Conservation (phyloP, 2,888 invertebrate genomes). For the Protodeltote pygarga region DNA sequence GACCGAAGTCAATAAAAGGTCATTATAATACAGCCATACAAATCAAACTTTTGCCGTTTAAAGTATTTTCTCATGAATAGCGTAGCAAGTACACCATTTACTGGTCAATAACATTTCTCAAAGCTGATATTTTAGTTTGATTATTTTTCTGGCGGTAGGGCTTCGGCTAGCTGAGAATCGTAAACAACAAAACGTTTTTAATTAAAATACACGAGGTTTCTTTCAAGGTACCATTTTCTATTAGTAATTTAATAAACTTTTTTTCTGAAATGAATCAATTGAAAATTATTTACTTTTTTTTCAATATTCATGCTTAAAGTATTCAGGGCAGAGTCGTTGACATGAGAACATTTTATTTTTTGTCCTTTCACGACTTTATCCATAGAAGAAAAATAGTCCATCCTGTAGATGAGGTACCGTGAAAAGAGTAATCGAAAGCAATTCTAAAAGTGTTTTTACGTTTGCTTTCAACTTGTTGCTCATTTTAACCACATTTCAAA, state of each 20-base stretch:
- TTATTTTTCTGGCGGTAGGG: neutral
- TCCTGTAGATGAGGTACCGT: too few relatives aligned
- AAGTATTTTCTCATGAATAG: too few relatives aligned
- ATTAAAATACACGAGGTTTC: constrained; percentile 8
- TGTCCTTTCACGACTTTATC: constrained; percentile 5
- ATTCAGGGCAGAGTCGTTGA: neutral
- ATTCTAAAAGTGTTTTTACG: constrained; percentile 20
- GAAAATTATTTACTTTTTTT: too few relatives aligned
- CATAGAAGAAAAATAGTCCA: constrained; percentile 2
- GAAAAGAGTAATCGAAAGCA: too few relatives aligned
- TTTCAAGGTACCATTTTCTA: constrained; percentile 1
- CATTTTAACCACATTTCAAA: constrained; percentile 21
- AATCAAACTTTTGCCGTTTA: neutral
- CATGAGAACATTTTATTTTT: neutral
- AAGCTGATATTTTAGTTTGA: neutral
- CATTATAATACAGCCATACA: constrained; percentile 1
- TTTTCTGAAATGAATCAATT: neutral
- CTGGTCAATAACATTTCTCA: neutral
- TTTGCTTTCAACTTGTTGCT: constrained; percentile 16
- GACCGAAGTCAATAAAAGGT: constrained; percentile 19
- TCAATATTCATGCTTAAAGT: too few relatives aligned
- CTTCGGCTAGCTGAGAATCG: constrained; percentile 10
- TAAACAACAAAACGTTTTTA: constrained; percentile 6
- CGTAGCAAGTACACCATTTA: too few relatives aligned
- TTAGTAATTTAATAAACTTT: constrained; percentile 1